phyloP scores from a whole-genome alignment of 2,113 vertebrate genomes.

The Maccullochella peelii region DNA sequence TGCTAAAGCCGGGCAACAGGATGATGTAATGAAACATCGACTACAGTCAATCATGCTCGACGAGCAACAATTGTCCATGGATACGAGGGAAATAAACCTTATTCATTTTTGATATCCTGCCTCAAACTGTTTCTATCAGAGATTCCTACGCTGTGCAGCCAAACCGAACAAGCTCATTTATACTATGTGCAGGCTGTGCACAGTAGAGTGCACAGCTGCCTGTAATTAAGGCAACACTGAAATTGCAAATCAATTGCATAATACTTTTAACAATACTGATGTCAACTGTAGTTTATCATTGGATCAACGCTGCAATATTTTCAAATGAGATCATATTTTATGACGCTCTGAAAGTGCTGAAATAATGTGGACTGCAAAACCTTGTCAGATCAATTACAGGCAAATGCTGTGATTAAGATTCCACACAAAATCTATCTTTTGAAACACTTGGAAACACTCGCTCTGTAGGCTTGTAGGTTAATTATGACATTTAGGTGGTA shows the following conservation, averaged over 20 bases:
- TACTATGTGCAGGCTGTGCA: not conserved
- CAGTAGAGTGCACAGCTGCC: not conserved
- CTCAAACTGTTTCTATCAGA: not conserved
- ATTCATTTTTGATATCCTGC: not conserved
- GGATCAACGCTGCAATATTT: not conserved
- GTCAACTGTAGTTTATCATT: not conserved
- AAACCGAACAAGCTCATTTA: not conserved
- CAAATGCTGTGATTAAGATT: not conserved
- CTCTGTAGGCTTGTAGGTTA: not conserved
- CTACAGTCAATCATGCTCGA: not conserved
- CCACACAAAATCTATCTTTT: not conserved
- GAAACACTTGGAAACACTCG: not conserved
- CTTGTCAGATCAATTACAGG: not conserved
- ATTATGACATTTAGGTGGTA: not conserved
- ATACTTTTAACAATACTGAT: not conserved
- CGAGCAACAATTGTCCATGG: not conserved
- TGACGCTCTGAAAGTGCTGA: not conserved
- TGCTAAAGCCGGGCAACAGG: not conserved
- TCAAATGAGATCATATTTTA: slow-evolving; percentile 4
- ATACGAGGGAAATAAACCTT: not conserved
- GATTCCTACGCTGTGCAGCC: not conserved
- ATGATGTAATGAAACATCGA: not conserved
- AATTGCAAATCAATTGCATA: not conserved
- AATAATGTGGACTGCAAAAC: not conserved
- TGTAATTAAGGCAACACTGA: not conserved